Evolutionary conservation across 2,797 vertebrate species (phyloP), one percentile per base, ranked within the genome.

Genomic region (Tapera naevia): DNA sequence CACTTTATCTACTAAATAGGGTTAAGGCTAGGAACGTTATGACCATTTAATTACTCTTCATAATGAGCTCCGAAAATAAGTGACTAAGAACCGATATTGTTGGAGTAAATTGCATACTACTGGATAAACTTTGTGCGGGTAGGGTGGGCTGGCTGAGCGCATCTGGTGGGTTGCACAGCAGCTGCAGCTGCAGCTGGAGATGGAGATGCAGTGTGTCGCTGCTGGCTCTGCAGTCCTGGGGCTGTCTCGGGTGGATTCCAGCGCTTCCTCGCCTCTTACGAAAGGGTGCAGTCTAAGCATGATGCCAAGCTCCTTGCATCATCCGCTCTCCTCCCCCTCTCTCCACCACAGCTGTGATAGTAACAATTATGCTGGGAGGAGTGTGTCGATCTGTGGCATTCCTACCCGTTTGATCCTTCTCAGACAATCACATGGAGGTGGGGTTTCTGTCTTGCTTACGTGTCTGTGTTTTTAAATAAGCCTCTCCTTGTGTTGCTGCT

Each of bases 221-320:
- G 41, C 24, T 16, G 46, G 79, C 28, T 28, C 70, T 23, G 66
- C 23, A 9, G 39, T 24, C 33, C 33, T 53, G 30, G 37, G 30
- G 30, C 67, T 35, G 28, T 7, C 50, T 35, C 53, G 2, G 48
- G 50, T 37, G 61, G 33, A 39, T 78, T 17, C 78, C 61, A 15
- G 58, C 22, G 10, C 84, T 61, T 33, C 78, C 54, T 64, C 45
- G 8, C 45, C 75, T 50, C 86, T 53, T 48, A 11, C 11, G 12
- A 28, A 39, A 37, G 71, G 72, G 60, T 14, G 62, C 88, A 53
- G 30, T 11, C 73, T 11, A 18, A 41, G 56, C 33, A 1, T 0
- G 32, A 7, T 75, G 85, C 94, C 93, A 62, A 89, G 72, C 32
- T 21, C 65, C 86, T 95, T 94, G 94, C 96, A 94, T 96, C 97